Base-by-base conservation (phyloP, 2,888 invertebrate genomes). In the Hypsopygia costalis region DNA sequence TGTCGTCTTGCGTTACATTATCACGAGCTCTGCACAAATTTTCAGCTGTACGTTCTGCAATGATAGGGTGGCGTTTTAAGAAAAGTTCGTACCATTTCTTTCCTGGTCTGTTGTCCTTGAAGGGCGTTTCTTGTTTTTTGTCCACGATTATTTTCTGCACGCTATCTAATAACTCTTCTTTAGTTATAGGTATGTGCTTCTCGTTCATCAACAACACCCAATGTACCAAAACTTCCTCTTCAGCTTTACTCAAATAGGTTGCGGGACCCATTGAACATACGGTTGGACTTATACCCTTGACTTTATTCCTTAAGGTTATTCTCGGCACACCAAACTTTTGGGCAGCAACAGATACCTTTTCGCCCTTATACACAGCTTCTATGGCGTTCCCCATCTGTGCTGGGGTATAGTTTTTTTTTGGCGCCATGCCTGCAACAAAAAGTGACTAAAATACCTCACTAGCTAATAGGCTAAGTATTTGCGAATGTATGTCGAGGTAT, bases 1-100 rank as follows among this genome's bases (percentile, higher is more conserved):
- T 46, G 10, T 47, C 27, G 20, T 59, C 46, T 51, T 61, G 46
- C 11, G 51, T 59, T 5, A 66, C 56, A 21, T 20, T 34, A 36
- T 52, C 55, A 49, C 62, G 44, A 7, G 48, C 45, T 28, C 37
- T 47, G 10, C 41, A 52, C 12, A 67, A 31, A 43, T 62, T 62
- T 54, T 68, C 50, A 5, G 55, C 38, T 7, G 46, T 51, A 36
- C 54, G 40, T 34, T 51, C 40, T n/a, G 54, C 41, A 3, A 63
- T 3, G 28, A 43, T 37, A 11, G 54, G 47, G 38, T 64, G 58
- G 40, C 60, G 45, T 11, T 48, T 49, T 9, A 49, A 37, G 44
- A 67, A 65, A 8, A 40, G 38, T 4, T 41, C 34, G 37, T 49
- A 61, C 64, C 64, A 63, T 40, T 56, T 53, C 33, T 52, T 47